phyloP scores from a whole-genome alignment of 1,140 invertebrate genomes.

The Nephotettix cincticeps region DNA sequence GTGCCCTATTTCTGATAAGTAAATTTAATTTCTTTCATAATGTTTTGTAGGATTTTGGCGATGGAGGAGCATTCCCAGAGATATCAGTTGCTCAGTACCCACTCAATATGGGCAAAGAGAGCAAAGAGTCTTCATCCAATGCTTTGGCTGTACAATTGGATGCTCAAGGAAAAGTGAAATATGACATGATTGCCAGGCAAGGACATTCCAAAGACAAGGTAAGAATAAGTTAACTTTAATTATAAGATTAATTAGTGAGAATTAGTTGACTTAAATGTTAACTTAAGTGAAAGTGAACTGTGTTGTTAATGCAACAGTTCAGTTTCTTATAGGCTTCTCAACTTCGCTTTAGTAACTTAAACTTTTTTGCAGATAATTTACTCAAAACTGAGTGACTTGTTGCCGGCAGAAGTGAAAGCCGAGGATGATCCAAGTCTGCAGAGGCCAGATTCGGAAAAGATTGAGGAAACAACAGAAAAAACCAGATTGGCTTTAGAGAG shows the following conservation, averaged over 20 bases:
- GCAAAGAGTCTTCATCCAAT: slow-evolving; percentile 78
- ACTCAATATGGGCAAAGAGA: slow-evolving; percentile 77
- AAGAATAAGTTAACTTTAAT: neutral
- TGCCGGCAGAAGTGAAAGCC: slow-evolving; percentile 89
- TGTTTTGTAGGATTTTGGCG: slow-evolving; percentile 71
- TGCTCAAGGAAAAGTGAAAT: slow-evolving; percentile 93
- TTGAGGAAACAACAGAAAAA: slow-evolving; percentile 84
- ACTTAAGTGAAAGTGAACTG: too few relatives aligned
- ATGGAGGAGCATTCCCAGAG: slow-evolving; percentile 99
- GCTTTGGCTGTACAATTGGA: slow-evolving; percentile 93
- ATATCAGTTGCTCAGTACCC: slow-evolving; percentile 97
- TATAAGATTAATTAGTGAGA: too few relatives aligned
- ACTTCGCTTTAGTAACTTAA: neutral
- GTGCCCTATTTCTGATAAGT: too few relatives aligned
- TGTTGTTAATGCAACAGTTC: too few relatives aligned
- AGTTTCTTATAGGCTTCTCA: too few relatives aligned
- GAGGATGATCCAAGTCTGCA: slow-evolving; percentile 89
- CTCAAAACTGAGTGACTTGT: slow-evolving; percentile 89
- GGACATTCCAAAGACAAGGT: slow-evolving; percentile 96
- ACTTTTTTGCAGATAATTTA: slow-evolving; percentile 77
- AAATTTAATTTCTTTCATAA: too few relatives aligned
- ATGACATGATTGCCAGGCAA: slow-evolving; percentile 92
- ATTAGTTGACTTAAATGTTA: too few relatives aligned
- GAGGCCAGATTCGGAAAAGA: slow-evolving; percentile 81
- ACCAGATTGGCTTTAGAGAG: slow-evolving; percentile 82